Base-by-base conservation (phyloP, 2,888 invertebrate genomes). In the Teinopalpus imperialis region DNA sequence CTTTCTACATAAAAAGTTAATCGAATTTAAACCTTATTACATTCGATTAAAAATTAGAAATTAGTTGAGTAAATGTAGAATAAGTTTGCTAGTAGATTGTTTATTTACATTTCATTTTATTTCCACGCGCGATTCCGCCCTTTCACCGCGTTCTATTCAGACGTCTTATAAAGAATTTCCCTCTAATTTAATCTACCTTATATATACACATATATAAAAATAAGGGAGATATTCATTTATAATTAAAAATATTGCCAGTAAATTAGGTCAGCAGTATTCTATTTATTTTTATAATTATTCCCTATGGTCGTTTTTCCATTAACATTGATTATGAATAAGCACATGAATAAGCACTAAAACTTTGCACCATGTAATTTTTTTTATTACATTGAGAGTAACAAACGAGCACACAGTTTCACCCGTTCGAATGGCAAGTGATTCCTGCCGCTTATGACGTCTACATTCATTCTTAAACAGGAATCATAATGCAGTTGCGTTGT, bases 31-130 rank as follows among this genome's bases (percentile, higher is more conserved):
- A 50, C 53, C 44, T 39, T 59, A 55, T 10, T 7, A 13, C 3
- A 14, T 18, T 8, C 1, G n/a, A 36, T 46, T 40, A 34, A 31
- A 5, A 21, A 26, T 23, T 13, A 10, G 6, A 30, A 21, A 27
- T 23, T 16, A 27, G 37, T 31, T 27, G 23, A 12, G 20, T 30
- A 2, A 30, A 48, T 12, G 48, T 32, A 40, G 48, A 37, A 16
- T 43, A 43, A 47, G 48, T 42, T 35, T 54, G 45, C 29, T 14
- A 27, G 30, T 14, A 48, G 14, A 47, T 53, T 55, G 51, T 66
- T 61, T 63, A 63, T 64, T 59, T 66, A 64, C 60, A 51, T 74
- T 72, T 69, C 59, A 64, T 66, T 66, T 74, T 73, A 70, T 71
- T 76, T 74, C 64, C 65, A 61, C 66, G 61, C 61, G 61, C 45